Evolutionary conservation across 2,888 invertebrate species (phyloP).

Genomic region (Deilephila elpenor): DNA sequence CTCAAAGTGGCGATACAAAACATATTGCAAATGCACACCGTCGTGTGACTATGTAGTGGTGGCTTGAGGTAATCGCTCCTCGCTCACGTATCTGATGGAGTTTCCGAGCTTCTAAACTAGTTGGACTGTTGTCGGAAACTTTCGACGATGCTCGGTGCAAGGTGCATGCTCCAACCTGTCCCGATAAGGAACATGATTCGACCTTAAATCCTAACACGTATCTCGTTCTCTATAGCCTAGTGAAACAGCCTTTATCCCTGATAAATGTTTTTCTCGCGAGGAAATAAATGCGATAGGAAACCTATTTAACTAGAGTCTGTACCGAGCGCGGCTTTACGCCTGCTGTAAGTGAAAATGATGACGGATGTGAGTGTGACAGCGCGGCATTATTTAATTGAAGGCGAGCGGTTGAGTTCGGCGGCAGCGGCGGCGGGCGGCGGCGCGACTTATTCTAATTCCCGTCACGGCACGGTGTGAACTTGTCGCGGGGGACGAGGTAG

Average conservation of each 20-base stretch:
- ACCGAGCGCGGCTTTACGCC: neutral
- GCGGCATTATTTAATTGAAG: conserved; percentile 24
- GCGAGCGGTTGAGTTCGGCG: conserved; percentile 27
- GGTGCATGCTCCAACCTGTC: conserved; percentile 73
- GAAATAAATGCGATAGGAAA: neutral
- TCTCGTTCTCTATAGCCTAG: conserved; percentile 48
- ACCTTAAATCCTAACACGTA: conserved; percentile 68
- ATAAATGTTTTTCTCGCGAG: neutral
- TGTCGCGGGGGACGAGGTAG: conserved; percentile 56
- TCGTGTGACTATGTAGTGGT: conserved; percentile 36
- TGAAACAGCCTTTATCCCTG: conserved; percentile 12
- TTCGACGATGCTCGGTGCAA: conserved; percentile 69
- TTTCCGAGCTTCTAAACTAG: conserved; percentile 82
- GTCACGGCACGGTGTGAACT: conserved; percentile 74
- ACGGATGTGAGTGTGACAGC: conserved; percentile 8
- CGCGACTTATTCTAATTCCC: conserved; percentile 67
- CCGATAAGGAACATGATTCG: conserved; percentile 74
- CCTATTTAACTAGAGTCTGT: conserved; percentile 11
- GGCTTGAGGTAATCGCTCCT: conserved; percentile 70
- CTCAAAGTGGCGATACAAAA: conserved; percentile 25
- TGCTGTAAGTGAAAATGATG: conserved; percentile 8
- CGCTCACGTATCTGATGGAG: conserved; percentile 81
- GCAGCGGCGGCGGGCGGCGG: conserved; percentile 36
- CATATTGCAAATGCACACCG: conserved; percentile 25
- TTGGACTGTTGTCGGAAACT: conserved; percentile 78